A percentile compares a stretch with the other conserved stretches of the same genome.
These are phyloP conservation scores for Paramisgurnus dabryanus DNA, from an alignment of 2,113 vertebrate species.

Conservation along the genomic window DNA sequence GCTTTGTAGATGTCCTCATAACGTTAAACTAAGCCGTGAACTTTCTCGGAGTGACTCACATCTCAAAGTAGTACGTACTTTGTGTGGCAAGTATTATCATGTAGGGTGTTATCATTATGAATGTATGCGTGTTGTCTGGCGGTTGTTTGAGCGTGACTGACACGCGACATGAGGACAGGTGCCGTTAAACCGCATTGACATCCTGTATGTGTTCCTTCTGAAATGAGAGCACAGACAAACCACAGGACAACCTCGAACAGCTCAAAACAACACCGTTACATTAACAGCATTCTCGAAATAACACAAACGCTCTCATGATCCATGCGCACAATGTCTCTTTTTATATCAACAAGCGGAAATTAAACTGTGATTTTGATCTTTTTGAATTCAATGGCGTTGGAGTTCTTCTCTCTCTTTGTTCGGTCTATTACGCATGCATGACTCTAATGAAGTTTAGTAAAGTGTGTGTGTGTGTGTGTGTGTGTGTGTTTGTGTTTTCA, in stretches of 20 bases:
- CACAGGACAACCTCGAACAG: background rate
- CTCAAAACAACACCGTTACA: background rate
- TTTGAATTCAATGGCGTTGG: background rate
- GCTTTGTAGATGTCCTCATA: background rate
- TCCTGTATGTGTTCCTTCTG: conserved; percentile 40
- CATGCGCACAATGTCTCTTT: background rate
- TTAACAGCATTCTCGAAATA: conserved; percentile 4
- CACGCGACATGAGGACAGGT: conserved; percentile 51
- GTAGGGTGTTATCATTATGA: background rate
- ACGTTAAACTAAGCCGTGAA: background rate
- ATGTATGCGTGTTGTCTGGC: background rate
- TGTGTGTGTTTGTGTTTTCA: conserved; percentile 60
- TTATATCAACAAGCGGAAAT: conserved; percentile 17
- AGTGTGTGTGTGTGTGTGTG: conserved; percentile 32
- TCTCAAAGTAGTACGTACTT: background rate
- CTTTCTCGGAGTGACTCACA: background rate
- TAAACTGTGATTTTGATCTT: background rate
- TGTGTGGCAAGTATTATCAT: background rate
- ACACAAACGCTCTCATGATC: background rate
- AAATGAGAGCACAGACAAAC: conserved; percentile 32
- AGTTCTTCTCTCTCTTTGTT: background rate
- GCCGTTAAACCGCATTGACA: conserved; percentile 47
- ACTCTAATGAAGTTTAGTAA: background rate
- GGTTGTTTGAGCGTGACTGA: conserved; percentile 25
- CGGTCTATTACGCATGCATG: background rate